Evolutionary conservation across 2,797 vertebrate genomes (phyloP).

Genomic region (Cryptoblepharus egeriae): DNA sequence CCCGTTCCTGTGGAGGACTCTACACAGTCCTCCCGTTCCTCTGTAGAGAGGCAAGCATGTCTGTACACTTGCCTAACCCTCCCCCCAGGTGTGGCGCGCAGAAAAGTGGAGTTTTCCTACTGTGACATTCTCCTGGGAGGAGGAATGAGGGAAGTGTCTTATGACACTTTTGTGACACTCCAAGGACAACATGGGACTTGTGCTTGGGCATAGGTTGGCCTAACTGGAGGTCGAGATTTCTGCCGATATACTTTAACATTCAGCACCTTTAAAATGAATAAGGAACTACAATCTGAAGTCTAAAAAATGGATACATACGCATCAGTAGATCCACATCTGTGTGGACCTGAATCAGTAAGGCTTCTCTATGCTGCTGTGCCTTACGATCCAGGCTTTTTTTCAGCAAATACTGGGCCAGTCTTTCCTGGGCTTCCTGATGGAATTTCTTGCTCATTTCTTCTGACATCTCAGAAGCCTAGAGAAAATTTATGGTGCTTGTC

Average conservation of each 20-base stretch:
- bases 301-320: constrained; percentile 74
- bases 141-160: too few relatives aligned
- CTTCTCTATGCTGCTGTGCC: constrained; percentile 79
- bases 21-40: too few relatives aligned
- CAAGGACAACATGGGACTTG: too few relatives aligned
- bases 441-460: constrained; percentile 81
- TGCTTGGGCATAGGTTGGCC: too few relatives aligned
- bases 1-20: too few relatives aligned
- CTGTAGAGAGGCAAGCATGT: too few relatives aligned
- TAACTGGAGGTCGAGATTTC: too few relatives aligned
- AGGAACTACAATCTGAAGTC: neutral
- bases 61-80: too few relatives aligned
- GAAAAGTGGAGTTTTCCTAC: too few relatives aligned
- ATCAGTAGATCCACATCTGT: constrained; percentile 86
- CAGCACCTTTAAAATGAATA: neutral
- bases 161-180: too few relatives aligned
- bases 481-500: constrained; percentile 55
- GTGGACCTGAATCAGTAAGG: constrained; percentile 88
- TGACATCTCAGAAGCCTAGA: constrained; percentile 79
- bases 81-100: too few relatives aligned
- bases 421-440: constrained; percentile 85
- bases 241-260: neutral
- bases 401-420: constrained; percentile 81
- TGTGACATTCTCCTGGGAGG: too few relatives aligned
- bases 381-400: constrained; percentile 75